Evolutionary conservation across 1,140 invertebrate species (phyloP), one percentile per base, ranked within the genome.

Genomic region (Drosophila kikkawai): DNA sequence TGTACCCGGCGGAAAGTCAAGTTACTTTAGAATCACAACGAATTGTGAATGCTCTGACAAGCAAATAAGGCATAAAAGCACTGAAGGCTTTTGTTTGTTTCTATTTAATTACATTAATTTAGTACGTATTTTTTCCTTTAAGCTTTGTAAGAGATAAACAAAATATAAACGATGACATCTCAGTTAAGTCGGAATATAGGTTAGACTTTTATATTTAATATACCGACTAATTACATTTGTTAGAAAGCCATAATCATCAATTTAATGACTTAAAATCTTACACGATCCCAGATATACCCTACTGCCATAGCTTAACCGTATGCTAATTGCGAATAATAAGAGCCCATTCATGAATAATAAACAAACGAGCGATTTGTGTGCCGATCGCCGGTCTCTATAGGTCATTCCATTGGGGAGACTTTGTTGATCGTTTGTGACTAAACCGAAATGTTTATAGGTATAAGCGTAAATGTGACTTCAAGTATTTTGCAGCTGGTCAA

Each of bases 341-440:
- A 73, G 68, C 32, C 68, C 70, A 74, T 74, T 74, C 70, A 74
- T 74, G 70, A 74, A 74, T 74, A 74, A 74, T 73, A 74, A 74
- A 74, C 70, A 74, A 73, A 73, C 70, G 70, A 73, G 7, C 67
- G 69, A 73, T 74, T 74, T 74, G 70, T 73, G 68, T 51, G 55
- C 19, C 37, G 68, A 74, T 74, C 53, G 70, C 67, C 32, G 29
- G 19, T 41, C 50, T 19, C 70, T 22, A 60, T 73, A 73, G 70
- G 70, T 74, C 70, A 74, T 17, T 51, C 55, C 37, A 73, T 60
- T 42, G 67, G 36, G 26, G 32, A 37, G 26, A 26, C n/a, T 56
- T 15, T 36, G 66, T 66, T 39, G 69, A 73, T 73, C 69, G 69
- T 59, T 42, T 73, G 22, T 73, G 67, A 73, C 66, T 59, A 71